phyloP scores from a whole-genome alignment of 2,797 vertebrate species.

The Loriculus beryllinus region DNA sequence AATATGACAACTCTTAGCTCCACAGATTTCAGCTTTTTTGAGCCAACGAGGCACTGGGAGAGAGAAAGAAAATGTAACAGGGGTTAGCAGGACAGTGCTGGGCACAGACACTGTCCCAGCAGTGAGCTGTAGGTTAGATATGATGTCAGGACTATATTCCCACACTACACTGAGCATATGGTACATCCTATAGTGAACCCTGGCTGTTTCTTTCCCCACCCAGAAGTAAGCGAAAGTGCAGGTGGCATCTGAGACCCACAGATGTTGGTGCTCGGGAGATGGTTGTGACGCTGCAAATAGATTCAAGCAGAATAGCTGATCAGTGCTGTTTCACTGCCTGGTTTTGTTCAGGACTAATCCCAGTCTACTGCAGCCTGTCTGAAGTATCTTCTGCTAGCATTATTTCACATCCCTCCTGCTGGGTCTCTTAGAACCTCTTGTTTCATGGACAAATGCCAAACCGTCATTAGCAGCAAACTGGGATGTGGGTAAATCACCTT shows the following conservation, averaged over 20 bases:
- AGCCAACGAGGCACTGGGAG: neutral
- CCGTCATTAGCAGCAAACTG: neutral
- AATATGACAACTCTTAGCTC: fast-evolving
- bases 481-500: neutral
- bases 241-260: neutral
- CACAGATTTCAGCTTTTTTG: neutral
- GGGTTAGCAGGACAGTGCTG: neutral
- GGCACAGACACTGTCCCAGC: too few species aligned
- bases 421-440: neutral
- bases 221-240: neutral
- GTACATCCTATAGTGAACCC: fast-evolving
- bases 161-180: neutral
- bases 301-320: neutral
- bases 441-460: neutral
- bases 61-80: neutral
- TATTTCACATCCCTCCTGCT: neutral
- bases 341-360: neutral
- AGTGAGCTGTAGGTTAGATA: neutral
- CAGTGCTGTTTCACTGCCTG: fast-evolving
- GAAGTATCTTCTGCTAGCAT: neutral
- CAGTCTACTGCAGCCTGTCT: neutral
- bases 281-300: neutral
- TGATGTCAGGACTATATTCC: neutral
- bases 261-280: fast-evolving
- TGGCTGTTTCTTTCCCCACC: neutral